Conservation (phyloP, 2,797 vertebrate species). For the Synaphobranchus kaupii region DNA sequence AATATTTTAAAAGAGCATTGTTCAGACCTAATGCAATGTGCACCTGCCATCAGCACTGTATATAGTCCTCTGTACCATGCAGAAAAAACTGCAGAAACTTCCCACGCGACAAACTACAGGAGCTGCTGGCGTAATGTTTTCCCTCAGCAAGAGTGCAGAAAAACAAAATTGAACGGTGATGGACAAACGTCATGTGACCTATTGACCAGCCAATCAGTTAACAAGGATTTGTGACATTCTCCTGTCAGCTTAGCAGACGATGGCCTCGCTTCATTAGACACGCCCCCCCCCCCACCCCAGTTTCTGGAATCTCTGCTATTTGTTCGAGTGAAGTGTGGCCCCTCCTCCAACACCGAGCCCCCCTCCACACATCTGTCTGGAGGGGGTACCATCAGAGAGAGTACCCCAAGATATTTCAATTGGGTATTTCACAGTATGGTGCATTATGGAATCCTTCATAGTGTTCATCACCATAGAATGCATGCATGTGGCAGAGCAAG, state of each 20-base stretch:
- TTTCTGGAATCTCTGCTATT: neutral
- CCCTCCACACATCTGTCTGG: neutral
- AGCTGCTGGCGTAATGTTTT: neutral
- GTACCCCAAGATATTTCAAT: neutral
- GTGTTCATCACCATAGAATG: neutral
- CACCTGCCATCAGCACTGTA: neutral
- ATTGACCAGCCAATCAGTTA: neutral
- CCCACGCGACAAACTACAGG: neutral
- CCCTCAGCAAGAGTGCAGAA: neutral
- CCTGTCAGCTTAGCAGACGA: neutral
- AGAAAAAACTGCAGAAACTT: neutral
- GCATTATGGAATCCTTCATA: neutral
- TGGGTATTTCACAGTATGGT: neutral
- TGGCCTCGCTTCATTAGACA: neutral
- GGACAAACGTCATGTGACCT: neutral
- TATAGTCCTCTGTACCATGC: neutral
- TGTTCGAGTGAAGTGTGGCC: neutral
- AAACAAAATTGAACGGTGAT: neutral
- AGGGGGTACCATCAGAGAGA: neutral
- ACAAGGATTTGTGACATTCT: neutral
- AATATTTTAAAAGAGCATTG: neutral
- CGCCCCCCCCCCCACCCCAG: neutral
- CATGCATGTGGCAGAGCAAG: neutral
- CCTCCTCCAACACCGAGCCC: neutral
- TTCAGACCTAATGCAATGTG: neutral